A percentile compares a stretch with the other conserved stretches of the same genome.
Evolutionary conservation across 2,888 invertebrate species (phyloP).

Genomic region (Thera britannica): DNA sequence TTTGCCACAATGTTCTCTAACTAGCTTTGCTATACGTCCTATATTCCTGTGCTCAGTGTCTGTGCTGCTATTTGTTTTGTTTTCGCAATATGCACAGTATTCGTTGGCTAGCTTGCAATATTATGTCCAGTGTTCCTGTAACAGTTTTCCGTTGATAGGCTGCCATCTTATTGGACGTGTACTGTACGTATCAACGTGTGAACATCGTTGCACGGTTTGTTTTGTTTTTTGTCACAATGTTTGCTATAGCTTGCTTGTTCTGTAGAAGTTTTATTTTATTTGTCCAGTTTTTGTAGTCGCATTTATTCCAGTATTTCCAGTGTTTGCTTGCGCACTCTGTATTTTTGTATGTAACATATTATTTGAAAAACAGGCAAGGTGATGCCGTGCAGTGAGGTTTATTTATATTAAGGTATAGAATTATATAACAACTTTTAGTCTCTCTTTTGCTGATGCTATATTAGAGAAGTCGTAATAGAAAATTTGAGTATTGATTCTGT

Average conservation of each 20-base stretch:
- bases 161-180: too few species aligned
- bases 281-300: not conserved
- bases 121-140: conserved; percentile 1
- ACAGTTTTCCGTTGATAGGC: not conserved
- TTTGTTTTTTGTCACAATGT: not conserved
- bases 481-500: too few species aligned
- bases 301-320: too few species aligned
- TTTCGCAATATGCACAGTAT: not conserved
- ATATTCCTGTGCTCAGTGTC: conserved; percentile 2
- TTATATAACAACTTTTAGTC: too few species aligned
- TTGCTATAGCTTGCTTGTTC: not conserved
- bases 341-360: too few species aligned
- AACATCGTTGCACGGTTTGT: not conserved
- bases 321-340: not conserved
- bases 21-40: conserved; percentile 11
- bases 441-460: too few species aligned
- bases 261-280: not conserved
- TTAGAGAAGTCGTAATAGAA: too few species aligned
- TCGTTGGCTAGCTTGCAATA: conserved; percentile 15
- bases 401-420: too few species aligned
- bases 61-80: conserved; percentile 4
- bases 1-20: conserved; percentile 6
- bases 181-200: too few species aligned
- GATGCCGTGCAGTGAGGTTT: too few species aligned
- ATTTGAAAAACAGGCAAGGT: too few species aligned